Evolutionary conservation across 2,797 vertebrate genomes (phyloP).

Genomic region (Cichlasoma orientale): DNA sequence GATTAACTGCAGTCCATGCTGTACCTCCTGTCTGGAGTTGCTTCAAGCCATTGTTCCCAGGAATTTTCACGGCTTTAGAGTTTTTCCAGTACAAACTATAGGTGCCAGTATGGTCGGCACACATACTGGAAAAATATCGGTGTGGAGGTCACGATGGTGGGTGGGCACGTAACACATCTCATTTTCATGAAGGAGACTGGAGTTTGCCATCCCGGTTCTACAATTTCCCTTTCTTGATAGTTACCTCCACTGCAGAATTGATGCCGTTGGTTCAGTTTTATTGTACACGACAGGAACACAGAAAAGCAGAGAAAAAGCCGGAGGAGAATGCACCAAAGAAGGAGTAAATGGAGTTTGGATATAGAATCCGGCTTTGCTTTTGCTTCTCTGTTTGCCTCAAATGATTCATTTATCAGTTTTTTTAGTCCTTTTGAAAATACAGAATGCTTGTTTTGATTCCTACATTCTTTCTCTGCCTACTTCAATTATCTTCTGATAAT

Average conservation of each 20-base stretch:
- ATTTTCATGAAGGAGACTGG: not conserved
- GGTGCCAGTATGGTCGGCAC: not conserved
- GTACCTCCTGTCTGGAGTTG: not conserved
- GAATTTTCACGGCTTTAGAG: not conserved
- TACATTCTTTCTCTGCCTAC: constrained; percentile 29
- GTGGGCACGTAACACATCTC: not conserved
- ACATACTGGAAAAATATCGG: not conserved
- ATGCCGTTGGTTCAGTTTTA: not conserved
- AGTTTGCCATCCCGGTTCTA: not conserved
- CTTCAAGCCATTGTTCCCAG: not conserved
- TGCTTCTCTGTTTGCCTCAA: not conserved
- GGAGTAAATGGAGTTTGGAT: constrained; percentile 7
- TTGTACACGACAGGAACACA: not conserved
- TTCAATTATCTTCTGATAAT: constrained; percentile 55
- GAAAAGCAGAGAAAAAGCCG: not conserved
- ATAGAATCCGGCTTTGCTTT: constrained; percentile 13
- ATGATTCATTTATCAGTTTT: constrained; percentile 25
- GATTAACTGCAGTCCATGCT: not conserved
- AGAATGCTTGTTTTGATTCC: constrained; percentile 22
- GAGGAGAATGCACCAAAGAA: not conserved
- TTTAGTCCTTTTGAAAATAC: constrained; percentile 4
- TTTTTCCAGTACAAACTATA: not conserved
- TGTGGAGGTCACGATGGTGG: not conserved
- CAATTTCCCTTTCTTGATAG: not conserved
- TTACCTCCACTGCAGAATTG: not conserved